phyloP scores from a whole-genome alignment of 2,113 vertebrate species.

The Colistium nudipinnis region DNA sequence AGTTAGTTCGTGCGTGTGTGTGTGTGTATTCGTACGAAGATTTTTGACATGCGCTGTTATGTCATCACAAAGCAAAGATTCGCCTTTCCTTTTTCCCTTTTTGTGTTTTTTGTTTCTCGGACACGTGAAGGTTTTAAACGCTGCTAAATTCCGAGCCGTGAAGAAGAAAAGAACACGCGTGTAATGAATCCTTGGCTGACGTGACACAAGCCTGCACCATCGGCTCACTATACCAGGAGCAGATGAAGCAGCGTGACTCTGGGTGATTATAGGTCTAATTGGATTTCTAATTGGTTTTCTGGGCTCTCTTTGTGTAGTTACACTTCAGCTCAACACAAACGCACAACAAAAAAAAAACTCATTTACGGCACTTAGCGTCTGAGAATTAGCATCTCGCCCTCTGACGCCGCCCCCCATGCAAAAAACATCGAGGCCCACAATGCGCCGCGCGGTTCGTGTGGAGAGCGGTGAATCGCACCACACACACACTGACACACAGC shows the following conservation, averaged over 20 bases:
- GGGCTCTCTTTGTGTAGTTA: conserved; percentile 39
- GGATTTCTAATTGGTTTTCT: conserved; percentile 66
- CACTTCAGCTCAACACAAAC: conserved; percentile 42
- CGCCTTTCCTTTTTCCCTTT: not conserved
- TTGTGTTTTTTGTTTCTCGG: not conserved
- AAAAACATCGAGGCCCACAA: no score
- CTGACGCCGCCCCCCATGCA: conserved; percentile 1
- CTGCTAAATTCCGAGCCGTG: not conserved
- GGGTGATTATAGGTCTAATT: conserved; percentile 61
- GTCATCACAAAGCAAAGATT: no score
- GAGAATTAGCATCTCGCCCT: conserved; percentile 17
- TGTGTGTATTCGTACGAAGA: not conserved
- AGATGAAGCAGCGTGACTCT: conserved; percentile 43
- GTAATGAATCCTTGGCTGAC: conserved; percentile 11
- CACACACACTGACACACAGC: no score
- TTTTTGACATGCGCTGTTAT: not conserved
- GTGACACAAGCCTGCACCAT: conserved; percentile 1
- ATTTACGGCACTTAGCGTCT: conserved; percentile 36
- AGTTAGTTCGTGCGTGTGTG: not conserved
- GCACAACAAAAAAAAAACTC: conserved; percentile 1
- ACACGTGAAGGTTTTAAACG: conserved; percentile 9
- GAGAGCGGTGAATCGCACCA: not conserved
- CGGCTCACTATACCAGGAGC: not conserved
- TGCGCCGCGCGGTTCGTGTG: no score
- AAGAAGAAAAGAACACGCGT: not conserved